Evolutionary conservation across 2,888 invertebrate genomes (phyloP), one percentile per base, ranked within the genome.

Genomic region (Agrochola circellaris): DNA sequence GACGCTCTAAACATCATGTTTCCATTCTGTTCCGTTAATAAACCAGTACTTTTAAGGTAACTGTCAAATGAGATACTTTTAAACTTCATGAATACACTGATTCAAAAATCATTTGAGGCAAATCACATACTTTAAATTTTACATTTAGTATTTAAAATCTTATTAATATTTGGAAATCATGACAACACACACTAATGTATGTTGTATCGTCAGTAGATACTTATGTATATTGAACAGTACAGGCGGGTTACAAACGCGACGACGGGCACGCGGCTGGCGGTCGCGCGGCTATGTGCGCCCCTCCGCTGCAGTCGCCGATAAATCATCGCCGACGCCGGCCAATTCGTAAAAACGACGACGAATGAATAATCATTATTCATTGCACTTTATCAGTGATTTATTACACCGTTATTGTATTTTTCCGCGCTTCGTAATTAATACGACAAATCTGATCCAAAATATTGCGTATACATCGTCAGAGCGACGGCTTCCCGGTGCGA

Each of bases 321-420:
- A 89, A 90, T 91, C 89, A 90, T 82, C 71, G 75, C 45, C 73
- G 75, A 67, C 82, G 80, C 70, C 81, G 81, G 73, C 82, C 88
- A 89, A 91, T 89, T 87, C 89, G 83, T 87, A 89, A 90, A 91
- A 91, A 91, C 89, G 90, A 89, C 90, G 90, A 91, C 87, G 89
- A 91, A 93, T 91, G 90, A 93, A 93, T 91, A 91, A 92, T 92
- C 90, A 93, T 93, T 93, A 94, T 93, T 93, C 93, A 94, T 93
- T 90, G 93, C 92, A 92, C 91, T 93, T 91, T 90, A 92, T 93
- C 92, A 91, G 87, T 92, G 94, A 94, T 94, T 94, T 94, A 95
- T 93, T 83, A 88, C 79, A 73, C 81, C 88, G 92, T 93, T 93
- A 94, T 93, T 94, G 93, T 94, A 93, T 93, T 94, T 93, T 93